Base-by-base conservation (phyloP, 1,140 invertebrate genomes). In the Drosophila tsacasi region DNA sequence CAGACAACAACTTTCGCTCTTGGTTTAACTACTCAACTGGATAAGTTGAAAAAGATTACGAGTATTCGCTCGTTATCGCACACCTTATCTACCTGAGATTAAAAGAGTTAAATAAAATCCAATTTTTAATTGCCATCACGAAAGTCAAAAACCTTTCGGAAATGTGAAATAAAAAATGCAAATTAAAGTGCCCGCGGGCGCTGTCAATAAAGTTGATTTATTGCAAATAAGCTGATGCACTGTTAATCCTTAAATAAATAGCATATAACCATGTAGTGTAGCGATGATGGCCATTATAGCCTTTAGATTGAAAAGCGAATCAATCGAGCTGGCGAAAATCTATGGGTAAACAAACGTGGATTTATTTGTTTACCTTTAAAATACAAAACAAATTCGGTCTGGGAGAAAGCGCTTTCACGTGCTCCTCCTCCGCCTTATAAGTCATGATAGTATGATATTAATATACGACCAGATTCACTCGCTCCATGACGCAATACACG, bases 301-400 rank as follows among this genome's bases (percentile, higher is more conserved):
- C 49, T 66, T 46, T 46, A 46, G 32, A 66, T 52, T 44, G 37
- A 44, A 54, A 15, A 46, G 39, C 23, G 30, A 46, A 46, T 67
- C 25, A 54, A 63, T 63, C 12, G 35, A 40, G 49, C 8, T 27
- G 49, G n/a, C 32, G 19, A 55, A 37, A 55, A 55, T 63, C 49
- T 68, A 27, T 46, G 52, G 30, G 46, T 67, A 67, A 67, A 71
- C 63, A 67, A 23, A 19, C 1, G 13, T 8, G 12, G 32, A 25
- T 46, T 47, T 71, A 71, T 68, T 68, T 68, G 67, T 68, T 68
- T 68, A 67, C 32, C n/a, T 46, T 69, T 54, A 12, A 27, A 42
- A 25, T 17, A 25, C 17, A 23, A 21, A 39, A 23, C 19, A 63
- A 60, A 27, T 30, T 40, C 15, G 13, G 13, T 37, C 13, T 49